Conservation (phyloP, 2,888 invertebrate genomes). For the Macroteleia sp. region DNA sequence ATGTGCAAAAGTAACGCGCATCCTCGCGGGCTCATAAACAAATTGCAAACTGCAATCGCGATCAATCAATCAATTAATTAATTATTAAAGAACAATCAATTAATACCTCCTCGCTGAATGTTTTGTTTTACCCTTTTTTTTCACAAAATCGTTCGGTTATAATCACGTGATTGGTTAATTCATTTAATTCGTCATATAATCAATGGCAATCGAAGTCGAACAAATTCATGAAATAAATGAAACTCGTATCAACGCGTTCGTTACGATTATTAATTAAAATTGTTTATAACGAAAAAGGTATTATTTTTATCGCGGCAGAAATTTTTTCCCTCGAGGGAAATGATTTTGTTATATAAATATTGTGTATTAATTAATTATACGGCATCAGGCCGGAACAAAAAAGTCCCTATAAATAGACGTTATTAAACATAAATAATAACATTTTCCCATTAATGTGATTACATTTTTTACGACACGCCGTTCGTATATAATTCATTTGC, state of each 20-base stretch:
- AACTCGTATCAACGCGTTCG: no score
- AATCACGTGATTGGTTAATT: no score
- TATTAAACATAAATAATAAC: slow-evolving; percentile 44
- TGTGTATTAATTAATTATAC: slow-evolving; percentile 45
- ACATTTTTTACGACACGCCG: slow-evolving; percentile 31
- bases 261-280: slow-evolving; percentile 14
- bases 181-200: no score
- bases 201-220: no score
- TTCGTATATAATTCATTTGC: slow-evolving; percentile 21
- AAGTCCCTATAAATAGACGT: slow-evolving; percentile 29
- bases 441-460: slow-evolving; percentile 48
- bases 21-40: slow-evolving; percentile 4
- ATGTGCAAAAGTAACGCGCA: slow-evolving; percentile 19
- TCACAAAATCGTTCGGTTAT: no score
- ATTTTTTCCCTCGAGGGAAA: neutral
- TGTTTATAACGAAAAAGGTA: slow-evolving; percentile 27
- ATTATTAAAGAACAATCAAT: neutral
- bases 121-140: no score
- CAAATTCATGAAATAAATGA: neutral
- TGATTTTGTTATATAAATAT: slow-evolving; percentile 43
- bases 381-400: slow-evolving; percentile 17
- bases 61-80: slow-evolving; percentile 2
- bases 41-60: slow-evolving; percentile 12
- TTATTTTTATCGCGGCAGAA: slow-evolving; percentile 20
- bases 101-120: neutral